Base-by-base conservation (phyloP, 2,797 vertebrate species). In the Fistularia commersonii region DNA sequence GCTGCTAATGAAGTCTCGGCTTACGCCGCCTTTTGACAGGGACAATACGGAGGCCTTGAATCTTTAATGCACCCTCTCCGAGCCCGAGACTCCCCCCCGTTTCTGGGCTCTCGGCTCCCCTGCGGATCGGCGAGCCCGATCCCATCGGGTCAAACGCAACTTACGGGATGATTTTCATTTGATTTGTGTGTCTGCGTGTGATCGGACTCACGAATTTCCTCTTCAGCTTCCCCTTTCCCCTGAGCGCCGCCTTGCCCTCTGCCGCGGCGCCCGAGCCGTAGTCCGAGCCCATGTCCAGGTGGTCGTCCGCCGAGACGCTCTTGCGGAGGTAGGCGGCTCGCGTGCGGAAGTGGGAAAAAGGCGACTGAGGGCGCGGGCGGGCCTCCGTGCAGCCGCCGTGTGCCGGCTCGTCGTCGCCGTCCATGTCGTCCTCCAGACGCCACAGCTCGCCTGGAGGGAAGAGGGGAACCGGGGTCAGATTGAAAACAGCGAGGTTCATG, bases 151-250 rank as follows among this genome's bases (percentile, higher is more conserved):
- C n/a, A n/a, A n/a, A n/a, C n/a, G n/a, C n/a, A n/a, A n/a, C n/a
- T n/a, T n/a, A n/a, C n/a, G n/a, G n/a, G n/a, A n/a, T n/a, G n/a
- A n/a, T n/a, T n/a, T n/a, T n/a, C n/a, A n/a, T n/a, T n/a, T n/a
- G n/a, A n/a, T 6, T 35, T 35, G 8, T 6, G 34, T 35, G 8
- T 35, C 34, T 68, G 31, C 0, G 5, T 42, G 7, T 3, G 8
- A 37, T 49, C 2, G 13, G 32, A 96, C 94, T 95, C 76, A 96
- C 94, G 54, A 95, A 96, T 38, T 96, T 95, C 13, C 94, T 91
- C 77, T 92, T 93, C 67, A 96, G 92, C 69, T 93, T 95, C 57
- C 85, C 89, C 83, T 93, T 92, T 36, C 72, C 79, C 55, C 72
- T 69, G 48, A 54, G 77, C 62, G 0, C 15, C 0, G 65, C 44